Conservation (phyloP, 2,113 vertebrate genomes). For the Quiscalus mexicanus region DNA sequence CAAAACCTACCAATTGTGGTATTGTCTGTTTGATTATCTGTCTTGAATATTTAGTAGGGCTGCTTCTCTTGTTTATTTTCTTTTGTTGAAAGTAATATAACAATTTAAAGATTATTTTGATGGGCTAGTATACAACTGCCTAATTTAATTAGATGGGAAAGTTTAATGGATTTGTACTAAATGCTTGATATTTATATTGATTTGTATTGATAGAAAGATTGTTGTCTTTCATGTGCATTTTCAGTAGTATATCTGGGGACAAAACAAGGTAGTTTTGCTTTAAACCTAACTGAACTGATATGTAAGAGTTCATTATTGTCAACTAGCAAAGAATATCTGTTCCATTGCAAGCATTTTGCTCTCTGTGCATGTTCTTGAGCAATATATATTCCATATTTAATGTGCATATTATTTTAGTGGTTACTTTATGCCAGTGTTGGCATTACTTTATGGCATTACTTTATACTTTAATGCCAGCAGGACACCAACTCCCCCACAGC, state of each 20-base stretch:
- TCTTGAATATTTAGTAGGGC: background rate
- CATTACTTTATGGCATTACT: no score
- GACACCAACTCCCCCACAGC: background rate
- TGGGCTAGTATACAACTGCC: background rate
- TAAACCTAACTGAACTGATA: background rate
- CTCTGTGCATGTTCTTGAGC: background rate
- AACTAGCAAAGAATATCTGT: background rate
- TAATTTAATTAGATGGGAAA: background rate
- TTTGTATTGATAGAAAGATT: background rate
- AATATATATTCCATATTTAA: background rate
- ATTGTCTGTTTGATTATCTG: background rate
- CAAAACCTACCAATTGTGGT: background rate
- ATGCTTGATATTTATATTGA: background rate
- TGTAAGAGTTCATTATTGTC: background rate
- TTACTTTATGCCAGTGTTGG: no score
- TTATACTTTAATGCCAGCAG: fast-evolving
- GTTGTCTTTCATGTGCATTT: background rate
- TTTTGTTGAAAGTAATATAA: background rate
- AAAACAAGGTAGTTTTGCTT: background rate
- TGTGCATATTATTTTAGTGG: background rate
- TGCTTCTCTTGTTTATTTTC: background rate
- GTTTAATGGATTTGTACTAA: background rate
- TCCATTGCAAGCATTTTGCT: background rate
- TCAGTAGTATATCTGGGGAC: fast-evolving
- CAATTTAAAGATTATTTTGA: background rate